These are phyloP conservation scores for Parapristionchus giblindavisi DNA, from an alignment of 2,888 invertebrate species.

Conservation along the genomic window DNA sequence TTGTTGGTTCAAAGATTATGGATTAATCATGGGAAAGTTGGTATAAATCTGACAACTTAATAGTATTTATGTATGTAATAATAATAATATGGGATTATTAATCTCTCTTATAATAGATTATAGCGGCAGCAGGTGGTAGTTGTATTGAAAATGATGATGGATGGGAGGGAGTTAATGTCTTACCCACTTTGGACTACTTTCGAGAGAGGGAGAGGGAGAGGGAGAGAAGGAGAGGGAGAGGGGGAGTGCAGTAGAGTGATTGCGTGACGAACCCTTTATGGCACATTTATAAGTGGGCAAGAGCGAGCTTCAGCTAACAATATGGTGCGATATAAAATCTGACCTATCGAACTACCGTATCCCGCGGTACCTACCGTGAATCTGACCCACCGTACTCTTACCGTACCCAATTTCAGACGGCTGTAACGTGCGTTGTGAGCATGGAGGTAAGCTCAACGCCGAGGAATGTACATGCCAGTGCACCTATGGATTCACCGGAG, in stretches of 20 bases:
- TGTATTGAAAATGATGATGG: constrained; percentile 24
- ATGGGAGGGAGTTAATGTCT: neutral
- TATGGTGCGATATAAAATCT: neutral
- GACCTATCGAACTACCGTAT: no score
- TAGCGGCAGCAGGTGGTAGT: constrained; percentile 27
- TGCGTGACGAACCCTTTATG: neutral
- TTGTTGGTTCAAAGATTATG: no score
- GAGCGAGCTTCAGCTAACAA: neutral
- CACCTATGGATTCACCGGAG: constrained; percentile 51
- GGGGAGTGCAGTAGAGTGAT: constrained; percentile 5
- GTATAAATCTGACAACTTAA: no score
- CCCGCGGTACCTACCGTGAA: neutral
- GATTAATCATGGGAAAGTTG: no score
- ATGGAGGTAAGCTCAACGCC: constrained; percentile 16
- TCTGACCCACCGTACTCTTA: neutral
- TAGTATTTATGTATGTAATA: no score
- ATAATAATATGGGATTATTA: no score
- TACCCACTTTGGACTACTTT: neutral
- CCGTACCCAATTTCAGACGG: constrained; percentile 17
- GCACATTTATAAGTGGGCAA: neutral
- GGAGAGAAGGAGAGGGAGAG: neutral
- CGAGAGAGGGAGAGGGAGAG: neutral
- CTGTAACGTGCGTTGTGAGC: constrained; percentile 31
- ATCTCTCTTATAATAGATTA: no score
- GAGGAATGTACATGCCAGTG: constrained; percentile 50